These are phyloP conservation scores for fruit fly (Drosophila melanogaster) DNA, from an alignment of 1,140 invertebrate genomes.

Conservation along the genomic window Release_6_plus_ISO1_MT NT_037436.4:15992001-15992500, in stretches of 20 bases:
- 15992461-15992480: slow-evolving; percentile 72
- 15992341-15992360: slow-evolving; percentile 79
- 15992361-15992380: slow-evolving; percentile 46
- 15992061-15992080: slow-evolving; percentile 74
- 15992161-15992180: slow-evolving; percentile 62
- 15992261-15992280: slow-evolving; percentile 41
- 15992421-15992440: slow-evolving; percentile 33
- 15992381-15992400: slow-evolving; percentile 74
- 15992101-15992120: slow-evolving; percentile 15
- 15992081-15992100: slow-evolving; percentile 77
- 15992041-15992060: slow-evolving; percentile 37
- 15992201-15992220: slow-evolving; percentile 46
- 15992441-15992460: slow-evolving; percentile 74
- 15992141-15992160: slow-evolving; percentile 60
- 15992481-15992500: slow-evolving; percentile 79
- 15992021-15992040: slow-evolving; percentile 59
- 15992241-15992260: slow-evolving; percentile 9
- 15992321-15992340: slow-evolving; percentile 79
- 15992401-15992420: slow-evolving; percentile 66
- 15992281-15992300: slow-evolving; percentile 44
- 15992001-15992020: slow-evolving; percentile 51
- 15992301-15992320: slow-evolving; percentile 49
- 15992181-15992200: slow-evolving; percentile 58
- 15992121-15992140: slow-evolving; percentile 66
- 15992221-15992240: slow-evolving; percentile 25